Base-by-base conservation (phyloP, 2,113 vertebrate species). In the Leptosomus discolor region DNA sequence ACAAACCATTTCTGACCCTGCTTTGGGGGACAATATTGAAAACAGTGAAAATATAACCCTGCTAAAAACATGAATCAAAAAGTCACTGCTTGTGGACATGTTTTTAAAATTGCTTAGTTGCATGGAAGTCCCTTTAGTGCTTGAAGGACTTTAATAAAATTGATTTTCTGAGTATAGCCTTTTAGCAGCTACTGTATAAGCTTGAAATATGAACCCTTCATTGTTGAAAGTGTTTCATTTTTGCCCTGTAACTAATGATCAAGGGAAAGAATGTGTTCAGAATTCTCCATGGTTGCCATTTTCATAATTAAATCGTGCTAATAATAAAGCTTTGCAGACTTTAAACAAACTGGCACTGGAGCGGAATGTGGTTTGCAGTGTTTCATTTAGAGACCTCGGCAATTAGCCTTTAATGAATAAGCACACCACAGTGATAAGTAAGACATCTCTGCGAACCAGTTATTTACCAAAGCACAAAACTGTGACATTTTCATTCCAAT, bases 141-240 rank as follows among this genome's bases (percentile, higher is more conserved):
- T 99, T 97, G 98, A 98, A 99, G 98, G 99, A 99, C 99, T 99
- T 99, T 99, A 99, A 99, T 99, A 99, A 99, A 99, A 99, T 99
- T 99, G 99, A 99, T 99, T 99, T 99, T 99, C 98, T 98, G 99
- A 99, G 99, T 98, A 99, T 98, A 99, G 98, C 99, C 99, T 99
- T 99, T 99, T 99, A 99, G 99, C 99, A 99, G 99, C 98, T 99
- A 98, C 98, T 98, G 97, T 98, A 99, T 99, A 99, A 99, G 99
- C 98, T 99, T 99, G 99, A 99, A 99, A 99, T 99, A 99, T 99
- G 99, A 99, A 99, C 99, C 98, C 99, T 99, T 99, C 99, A 99
- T 99, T 99, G 99, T 99, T 98, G 98, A 99, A 99, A 99, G 99
- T 99, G 99, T 99, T 99, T 99, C 98, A 99, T 99, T 99, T 99